Evolutionary conservation across 2,113 vertebrate genomes (phyloP).

Genomic region (Orthonyx spaldingii): DNA sequence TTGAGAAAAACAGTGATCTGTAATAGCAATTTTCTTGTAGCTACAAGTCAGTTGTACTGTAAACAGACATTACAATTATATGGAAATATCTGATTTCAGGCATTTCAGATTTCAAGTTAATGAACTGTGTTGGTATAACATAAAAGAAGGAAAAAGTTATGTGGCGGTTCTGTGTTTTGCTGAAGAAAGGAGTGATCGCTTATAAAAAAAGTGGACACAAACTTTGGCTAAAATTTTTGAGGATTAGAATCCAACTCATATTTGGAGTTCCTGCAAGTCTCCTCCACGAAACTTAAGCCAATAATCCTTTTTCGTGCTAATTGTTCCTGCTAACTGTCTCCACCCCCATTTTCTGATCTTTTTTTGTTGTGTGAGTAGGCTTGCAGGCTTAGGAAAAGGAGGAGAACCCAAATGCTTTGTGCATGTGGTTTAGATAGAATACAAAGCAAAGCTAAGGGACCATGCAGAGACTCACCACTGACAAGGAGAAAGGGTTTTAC

Average conservation of each 20-base stretch:
- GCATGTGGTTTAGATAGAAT: background rate
- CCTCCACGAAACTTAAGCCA: background rate
- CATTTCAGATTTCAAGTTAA: background rate
- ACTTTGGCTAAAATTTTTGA: background rate
- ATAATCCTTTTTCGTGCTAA: background rate
- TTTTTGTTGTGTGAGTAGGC: background rate
- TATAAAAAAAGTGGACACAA: background rate
- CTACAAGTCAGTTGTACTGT: background rate
- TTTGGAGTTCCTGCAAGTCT: background rate
- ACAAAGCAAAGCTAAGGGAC: background rate
- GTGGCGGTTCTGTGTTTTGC: background rate
- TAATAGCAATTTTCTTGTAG: background rate
- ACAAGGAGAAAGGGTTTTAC: background rate
- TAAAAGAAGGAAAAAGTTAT: background rate
- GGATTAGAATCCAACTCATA: background rate
- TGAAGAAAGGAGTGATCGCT: background rate
- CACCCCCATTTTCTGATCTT: background rate
- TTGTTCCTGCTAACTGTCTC: background rate
- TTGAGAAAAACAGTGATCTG: background rate
- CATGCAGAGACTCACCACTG: rapidly evolving
- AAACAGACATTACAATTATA: background rate
- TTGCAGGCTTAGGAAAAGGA: background rate
- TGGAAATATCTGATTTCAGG: background rate
- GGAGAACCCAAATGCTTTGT: background rate
- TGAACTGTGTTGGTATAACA: background rate